These are phyloP conservation scores for Drosophila incognita DNA, from an alignment of 2,888 invertebrate genomes.

Conservation along the genomic window DNA sequence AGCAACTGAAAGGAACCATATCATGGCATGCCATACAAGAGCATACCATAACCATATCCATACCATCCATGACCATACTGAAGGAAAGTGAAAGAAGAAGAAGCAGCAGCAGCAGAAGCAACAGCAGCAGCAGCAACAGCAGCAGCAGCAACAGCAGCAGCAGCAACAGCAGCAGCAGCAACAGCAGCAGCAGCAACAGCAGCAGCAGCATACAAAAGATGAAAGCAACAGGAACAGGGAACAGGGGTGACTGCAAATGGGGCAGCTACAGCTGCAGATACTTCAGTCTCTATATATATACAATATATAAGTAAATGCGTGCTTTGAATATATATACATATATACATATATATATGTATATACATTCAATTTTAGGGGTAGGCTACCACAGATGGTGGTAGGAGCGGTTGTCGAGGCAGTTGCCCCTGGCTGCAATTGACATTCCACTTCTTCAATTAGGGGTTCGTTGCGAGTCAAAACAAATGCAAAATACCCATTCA, in stretches of 20 bases:
- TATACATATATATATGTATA: neutral
- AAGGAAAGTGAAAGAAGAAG: conserved; percentile 44
- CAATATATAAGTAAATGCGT: conserved; percentile 23
- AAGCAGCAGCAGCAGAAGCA: conserved; percentile 1
- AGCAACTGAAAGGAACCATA: conserved; percentile 29
- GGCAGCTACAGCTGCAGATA: conserved; percentile 53
- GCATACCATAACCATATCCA: conserved; percentile 25
- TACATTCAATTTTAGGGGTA: conserved; percentile 35
- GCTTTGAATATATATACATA: conserved; percentile 22
- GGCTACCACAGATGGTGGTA: neutral
- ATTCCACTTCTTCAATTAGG: conserved; percentile 52
- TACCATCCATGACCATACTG: conserved; percentile 29
- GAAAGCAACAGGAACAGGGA: conserved; percentile 46
- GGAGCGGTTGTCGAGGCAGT: neutral
- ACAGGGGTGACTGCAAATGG: conserved; percentile 21
- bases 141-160: conserved; percentile 17
- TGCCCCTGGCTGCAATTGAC: conserved; percentile 32
- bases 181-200: conserved; percentile 41
- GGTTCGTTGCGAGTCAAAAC: conserved; percentile 58
- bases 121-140: conserved; percentile 27
- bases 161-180: conserved; percentile 8
- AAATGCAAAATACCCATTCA: conserved; percentile 25
- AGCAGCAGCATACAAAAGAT: conserved; percentile 62
- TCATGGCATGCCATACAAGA: conserved; percentile 31
- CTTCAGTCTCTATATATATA: conserved; percentile 30